phyloP scores from a whole-genome alignment of 2,797 vertebrate species.

The Molossus alvarezi region DNA sequence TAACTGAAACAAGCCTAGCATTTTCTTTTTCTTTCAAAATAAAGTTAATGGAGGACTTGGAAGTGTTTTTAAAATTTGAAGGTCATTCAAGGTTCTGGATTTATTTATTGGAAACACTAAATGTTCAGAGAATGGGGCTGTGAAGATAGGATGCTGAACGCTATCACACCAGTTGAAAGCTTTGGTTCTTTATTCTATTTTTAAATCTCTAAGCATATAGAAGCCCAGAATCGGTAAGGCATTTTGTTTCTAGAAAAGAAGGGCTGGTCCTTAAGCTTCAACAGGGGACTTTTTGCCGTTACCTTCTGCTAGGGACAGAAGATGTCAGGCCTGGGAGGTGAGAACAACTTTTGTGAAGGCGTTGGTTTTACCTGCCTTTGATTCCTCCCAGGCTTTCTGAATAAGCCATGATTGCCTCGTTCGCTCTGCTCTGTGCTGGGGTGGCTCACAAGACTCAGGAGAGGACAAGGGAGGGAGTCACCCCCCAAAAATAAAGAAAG shows the following conservation, averaged over 20 bases:
- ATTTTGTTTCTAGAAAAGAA: slow-evolving; percentile 77
- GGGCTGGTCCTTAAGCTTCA: slow-evolving; percentile 61
- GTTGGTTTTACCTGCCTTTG: slow-evolving; percentile 73
- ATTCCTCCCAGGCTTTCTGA: slow-evolving; percentile 60
- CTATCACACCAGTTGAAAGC: slow-evolving; percentile 65
- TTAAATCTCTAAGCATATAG: slow-evolving; percentile 62
- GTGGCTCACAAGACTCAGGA: slow-evolving; percentile 37
- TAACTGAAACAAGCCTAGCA: slow-evolving; percentile 86
- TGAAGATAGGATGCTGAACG: slow-evolving; percentile 86
- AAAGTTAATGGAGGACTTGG: slow-evolving; percentile 69
- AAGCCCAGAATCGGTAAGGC: slow-evolving; percentile 4
- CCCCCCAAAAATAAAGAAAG: not conserved
- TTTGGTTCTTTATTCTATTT: slow-evolving; percentile 59
- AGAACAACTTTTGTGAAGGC: slow-evolving; percentile 51
- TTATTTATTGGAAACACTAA: slow-evolving; percentile 94
- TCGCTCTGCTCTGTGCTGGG: slow-evolving; percentile 17
- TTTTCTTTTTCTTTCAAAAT: slow-evolving; percentile 54
- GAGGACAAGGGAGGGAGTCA: slow-evolving; percentile 69
- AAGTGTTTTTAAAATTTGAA: slow-evolving; percentile 70
- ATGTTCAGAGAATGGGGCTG: slow-evolving; percentile 91
- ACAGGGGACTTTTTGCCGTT: slow-evolving; percentile 33
- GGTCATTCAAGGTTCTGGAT: slow-evolving; percentile 65
- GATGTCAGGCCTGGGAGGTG: slow-evolving; percentile 51
- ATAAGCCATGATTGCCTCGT: slow-evolving; percentile 71
- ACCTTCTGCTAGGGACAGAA: slow-evolving; percentile 55